Evolutionary conservation across 64 coral and sea anemone genomes (phyloP).

Genomic region (Pocillopora damicornis): DNA sequence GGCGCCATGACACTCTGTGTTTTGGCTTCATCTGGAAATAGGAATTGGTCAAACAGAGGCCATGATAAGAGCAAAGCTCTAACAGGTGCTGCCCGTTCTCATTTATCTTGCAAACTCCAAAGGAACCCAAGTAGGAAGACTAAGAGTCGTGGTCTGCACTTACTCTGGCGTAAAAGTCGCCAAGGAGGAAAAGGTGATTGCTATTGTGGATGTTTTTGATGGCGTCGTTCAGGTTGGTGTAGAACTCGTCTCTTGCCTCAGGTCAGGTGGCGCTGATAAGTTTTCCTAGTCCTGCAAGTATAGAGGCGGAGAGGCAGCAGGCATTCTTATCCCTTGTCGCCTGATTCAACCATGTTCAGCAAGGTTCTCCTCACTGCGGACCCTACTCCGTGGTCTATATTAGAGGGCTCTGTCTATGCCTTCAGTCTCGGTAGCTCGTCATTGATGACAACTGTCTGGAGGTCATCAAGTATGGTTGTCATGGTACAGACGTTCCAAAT

Average conservation of each 20-base stretch:
- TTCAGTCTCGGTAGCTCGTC: background rate
- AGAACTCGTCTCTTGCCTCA: no score
- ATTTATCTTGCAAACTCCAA: conserved; percentile 26
- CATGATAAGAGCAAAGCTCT: background rate
- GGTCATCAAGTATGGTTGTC: background rate
- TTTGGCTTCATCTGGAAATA: conserved; percentile 9
- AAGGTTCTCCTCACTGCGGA: background rate
- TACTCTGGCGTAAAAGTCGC: no score
- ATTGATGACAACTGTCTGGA: background rate
- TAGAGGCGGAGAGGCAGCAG: conserved; percentile 7
- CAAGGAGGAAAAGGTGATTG: no score
- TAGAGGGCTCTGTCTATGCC: background rate
- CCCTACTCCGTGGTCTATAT: background rate
- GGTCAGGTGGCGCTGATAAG: no score
- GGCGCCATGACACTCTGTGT: conserved; percentile 21
- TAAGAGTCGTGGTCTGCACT: no score
- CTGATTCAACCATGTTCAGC: background rate
- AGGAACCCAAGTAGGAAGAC: background rate
- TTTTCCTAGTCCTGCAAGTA: background rate
- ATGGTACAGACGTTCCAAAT: background rate
- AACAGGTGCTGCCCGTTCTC: conserved; percentile 12
- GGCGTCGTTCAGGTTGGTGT: no score
- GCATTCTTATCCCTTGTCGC: background rate
- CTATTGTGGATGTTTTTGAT: no score
- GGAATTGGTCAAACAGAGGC: conserved; percentile 22